Conservation (phyloP, 2,888 invertebrate species). For the Lucinisca nassula region DNA sequence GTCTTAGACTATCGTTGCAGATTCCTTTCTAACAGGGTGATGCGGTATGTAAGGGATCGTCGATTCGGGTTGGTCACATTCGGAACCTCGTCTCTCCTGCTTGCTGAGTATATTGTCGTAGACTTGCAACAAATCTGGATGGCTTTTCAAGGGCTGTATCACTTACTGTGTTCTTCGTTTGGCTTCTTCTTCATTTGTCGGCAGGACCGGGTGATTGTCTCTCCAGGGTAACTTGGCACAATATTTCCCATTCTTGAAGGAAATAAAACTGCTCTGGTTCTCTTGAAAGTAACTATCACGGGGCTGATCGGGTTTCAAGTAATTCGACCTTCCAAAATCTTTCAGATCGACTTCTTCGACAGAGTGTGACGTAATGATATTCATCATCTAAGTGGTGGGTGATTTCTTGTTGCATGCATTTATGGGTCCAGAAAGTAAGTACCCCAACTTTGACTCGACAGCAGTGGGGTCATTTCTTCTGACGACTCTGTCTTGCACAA, state of each 20-base stretch:
- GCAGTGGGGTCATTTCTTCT: constrained; percentile 5
- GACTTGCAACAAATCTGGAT: constrained; percentile 17
- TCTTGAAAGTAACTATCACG: neutral
- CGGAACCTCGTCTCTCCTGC: constrained; percentile 10
- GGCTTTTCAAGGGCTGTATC: constrained; percentile 16
- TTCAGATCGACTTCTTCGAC: constrained; percentile 7
- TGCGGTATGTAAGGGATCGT: constrained; percentile 46
- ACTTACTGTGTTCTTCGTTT: constrained; percentile 20
- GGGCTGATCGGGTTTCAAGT: neutral
- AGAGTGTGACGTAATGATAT: constrained; percentile 23
- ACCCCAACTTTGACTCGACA: neutral
- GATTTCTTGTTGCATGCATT: neutral
- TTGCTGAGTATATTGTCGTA: constrained; percentile 34
- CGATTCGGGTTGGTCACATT: neutral
- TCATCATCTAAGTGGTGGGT: constrained; percentile 20
- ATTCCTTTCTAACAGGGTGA: constrained; percentile 45
- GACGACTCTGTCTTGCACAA: neutral
- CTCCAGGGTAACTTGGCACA: constrained; percentile 39
- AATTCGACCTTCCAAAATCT: constrained; percentile 53
- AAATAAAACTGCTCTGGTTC: constrained; percentile 16
- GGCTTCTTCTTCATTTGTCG: constrained; percentile 17
- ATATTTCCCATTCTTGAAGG: constrained; percentile 23
- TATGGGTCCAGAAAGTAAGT: neutral
- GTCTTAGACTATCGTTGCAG: constrained; percentile 51
- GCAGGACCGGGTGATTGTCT: constrained; percentile 30